These are phyloP conservation scores for Diplazon laetatorius DNA, from an alignment of 2,888 invertebrate species.

Conservation along the genomic window DNA sequence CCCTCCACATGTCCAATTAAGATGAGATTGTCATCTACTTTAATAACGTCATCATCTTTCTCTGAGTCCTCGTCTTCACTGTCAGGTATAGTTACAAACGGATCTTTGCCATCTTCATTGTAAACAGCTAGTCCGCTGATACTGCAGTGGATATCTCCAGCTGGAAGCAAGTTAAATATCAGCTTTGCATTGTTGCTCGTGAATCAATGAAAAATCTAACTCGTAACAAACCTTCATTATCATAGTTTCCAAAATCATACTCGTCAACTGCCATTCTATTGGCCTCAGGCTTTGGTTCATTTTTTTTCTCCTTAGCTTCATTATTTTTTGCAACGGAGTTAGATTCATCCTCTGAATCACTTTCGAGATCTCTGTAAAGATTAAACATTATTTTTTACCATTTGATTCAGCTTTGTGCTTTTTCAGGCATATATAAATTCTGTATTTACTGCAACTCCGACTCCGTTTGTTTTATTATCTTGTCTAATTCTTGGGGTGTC, in stretches of 20 bases:
- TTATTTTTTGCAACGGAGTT: constrained; percentile 66
- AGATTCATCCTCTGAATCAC: constrained; percentile 77
- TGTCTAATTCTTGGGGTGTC: constrained; percentile 89
- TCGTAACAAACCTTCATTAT: constrained; percentile 86
- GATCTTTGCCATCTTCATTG: constrained; percentile 75
- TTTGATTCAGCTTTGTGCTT: background rate
- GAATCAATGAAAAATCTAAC: constrained; percentile 32
- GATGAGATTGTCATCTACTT: constrained; percentile 94
- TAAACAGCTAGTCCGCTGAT: constrained; percentile 77
- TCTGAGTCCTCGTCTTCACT: constrained; percentile 86
- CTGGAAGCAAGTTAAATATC: constrained; percentile 76
- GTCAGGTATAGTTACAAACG: constrained; percentile 73
- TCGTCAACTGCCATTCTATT: constrained; percentile 84
- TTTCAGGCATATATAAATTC: background rate
- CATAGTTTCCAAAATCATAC: constrained; percentile 90
- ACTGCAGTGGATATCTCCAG: constrained; percentile 72
- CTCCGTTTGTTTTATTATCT: constrained; percentile 90
- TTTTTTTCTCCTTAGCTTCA: constrained; percentile 1
- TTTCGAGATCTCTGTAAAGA: constrained; percentile 66
- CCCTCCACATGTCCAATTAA: constrained; percentile 93
- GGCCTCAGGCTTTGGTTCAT: constrained; percentile 38
- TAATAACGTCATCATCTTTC: constrained; percentile 95
- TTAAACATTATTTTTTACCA: constrained; percentile 4
- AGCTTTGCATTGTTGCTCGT: constrained; percentile 71
- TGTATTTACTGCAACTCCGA: constrained; percentile 85